Evolutionary conservation across 2,888 invertebrate genomes (phyloP).

Genomic region (Metopia argyrocephala): DNA sequence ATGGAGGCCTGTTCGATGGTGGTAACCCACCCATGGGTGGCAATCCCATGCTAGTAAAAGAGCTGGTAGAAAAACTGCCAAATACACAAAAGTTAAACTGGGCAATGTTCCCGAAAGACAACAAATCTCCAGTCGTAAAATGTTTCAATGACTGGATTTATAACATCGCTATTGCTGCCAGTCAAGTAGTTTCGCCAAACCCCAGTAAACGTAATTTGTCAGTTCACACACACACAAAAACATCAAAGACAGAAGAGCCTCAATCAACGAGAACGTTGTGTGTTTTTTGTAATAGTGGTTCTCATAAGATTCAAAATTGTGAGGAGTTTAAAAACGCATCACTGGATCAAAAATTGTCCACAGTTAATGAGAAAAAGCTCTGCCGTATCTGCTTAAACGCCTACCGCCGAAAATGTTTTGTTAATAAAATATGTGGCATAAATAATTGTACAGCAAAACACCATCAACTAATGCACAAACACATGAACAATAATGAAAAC

Average conservation of each 20-base stretch:
- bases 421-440: conserved; percentile 10
- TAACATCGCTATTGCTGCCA: conserved; percentile 7
- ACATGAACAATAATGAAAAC: neutral
- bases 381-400: neutral
- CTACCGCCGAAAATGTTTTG: neutral
- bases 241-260: no score
- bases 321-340: neutral
- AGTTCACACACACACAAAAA: neutral
- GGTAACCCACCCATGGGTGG: neutral
- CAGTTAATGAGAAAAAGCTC: neutral
- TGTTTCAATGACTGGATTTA: conserved; percentile 7
- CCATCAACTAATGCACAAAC: conserved; percentile 2
- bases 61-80: conserved; percentile 34
- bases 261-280: no score
- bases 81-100: conserved; percentile 12
- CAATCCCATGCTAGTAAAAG: conserved; percentile 39
- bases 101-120: conserved; percentile 5
- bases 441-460: neutral
- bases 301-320: conserved; percentile 5
- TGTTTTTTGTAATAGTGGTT: conserved; percentile 3
- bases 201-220: neutral
- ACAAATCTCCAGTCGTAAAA: neutral
- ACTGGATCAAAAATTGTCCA: neutral
- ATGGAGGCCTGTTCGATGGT: conserved; percentile 42
- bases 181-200: neutral